These are phyloP conservation scores for Psittacula cyanocephala DNA, from an alignment of 2,113 vertebrate genomes.

Conservation along the genomic window DNA sequence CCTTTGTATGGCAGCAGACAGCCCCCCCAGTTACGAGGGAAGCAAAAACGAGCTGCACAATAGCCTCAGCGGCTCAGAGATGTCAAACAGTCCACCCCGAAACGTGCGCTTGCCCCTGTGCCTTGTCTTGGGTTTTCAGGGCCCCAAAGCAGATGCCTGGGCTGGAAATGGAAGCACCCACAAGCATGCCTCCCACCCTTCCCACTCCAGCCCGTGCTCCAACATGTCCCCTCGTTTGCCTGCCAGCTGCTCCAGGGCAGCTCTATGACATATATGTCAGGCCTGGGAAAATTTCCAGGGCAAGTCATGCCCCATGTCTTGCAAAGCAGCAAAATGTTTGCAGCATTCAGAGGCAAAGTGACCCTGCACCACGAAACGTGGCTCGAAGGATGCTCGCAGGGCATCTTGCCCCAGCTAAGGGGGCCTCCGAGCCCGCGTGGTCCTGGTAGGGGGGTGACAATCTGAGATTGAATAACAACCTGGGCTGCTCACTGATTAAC, in stretches of 20 bases:
- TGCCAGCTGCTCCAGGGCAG: not conserved
- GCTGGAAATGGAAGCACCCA: not conserved
- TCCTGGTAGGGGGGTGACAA: not conserved
- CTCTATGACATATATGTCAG: fast-evolving
- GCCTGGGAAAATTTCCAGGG: not conserved
- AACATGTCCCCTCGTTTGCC: not conserved
- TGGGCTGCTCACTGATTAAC: not conserved
- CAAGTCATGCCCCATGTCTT: fast-evolving
- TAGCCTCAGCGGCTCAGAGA: not conserved
- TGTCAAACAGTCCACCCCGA: not conserved
- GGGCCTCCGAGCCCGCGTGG: fast-evolving
- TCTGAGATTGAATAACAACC: not conserved
- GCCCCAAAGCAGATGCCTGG: not conserved
- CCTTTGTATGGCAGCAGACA: conserved; percentile 3
- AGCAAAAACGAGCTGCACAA: not conserved
- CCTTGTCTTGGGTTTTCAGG: not conserved
- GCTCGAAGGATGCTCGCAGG: not conserved
- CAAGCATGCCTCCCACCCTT: fast-evolving
- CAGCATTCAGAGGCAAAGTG: not conserved
- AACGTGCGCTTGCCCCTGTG: not conserved
- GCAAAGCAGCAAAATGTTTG: fast-evolving
- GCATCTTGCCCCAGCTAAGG: not conserved
- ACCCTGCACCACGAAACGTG: fast-evolving
- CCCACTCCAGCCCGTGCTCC: not conserved
- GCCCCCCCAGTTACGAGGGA: not conserved